These are phyloP conservation scores for Psittacus erithacus DNA, from an alignment of 2,113 vertebrate species.

Conservation along the genomic window DNA sequence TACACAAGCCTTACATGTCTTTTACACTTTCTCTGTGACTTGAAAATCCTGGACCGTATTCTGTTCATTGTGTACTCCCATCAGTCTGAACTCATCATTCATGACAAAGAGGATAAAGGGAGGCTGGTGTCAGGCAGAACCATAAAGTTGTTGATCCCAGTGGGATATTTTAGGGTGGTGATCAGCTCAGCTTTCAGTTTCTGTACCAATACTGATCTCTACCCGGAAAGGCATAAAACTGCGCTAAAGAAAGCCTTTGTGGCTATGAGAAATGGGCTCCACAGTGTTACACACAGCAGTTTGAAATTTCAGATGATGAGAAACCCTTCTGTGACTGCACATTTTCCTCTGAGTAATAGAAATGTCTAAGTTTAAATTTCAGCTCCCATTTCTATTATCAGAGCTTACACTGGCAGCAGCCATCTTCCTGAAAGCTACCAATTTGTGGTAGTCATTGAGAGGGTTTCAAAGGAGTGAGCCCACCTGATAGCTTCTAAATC, in stretches of 20 bases:
- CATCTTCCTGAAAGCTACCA: background rate
- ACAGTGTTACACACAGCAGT: background rate
- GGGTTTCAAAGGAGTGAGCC: background rate
- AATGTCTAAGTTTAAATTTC: conserved; percentile 54
- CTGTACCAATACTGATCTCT: background rate
- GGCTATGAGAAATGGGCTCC: background rate
- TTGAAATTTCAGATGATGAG: conserved; percentile 28
- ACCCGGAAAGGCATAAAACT: background rate
- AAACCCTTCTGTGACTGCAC: conserved; percentile 13
- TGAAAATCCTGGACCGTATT: background rate
- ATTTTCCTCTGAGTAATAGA: conserved; percentile 27
- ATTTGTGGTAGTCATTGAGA: conserved; percentile 8
- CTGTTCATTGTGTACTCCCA: background rate
- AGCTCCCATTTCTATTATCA: conserved; percentile 46
- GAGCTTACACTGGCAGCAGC: background rate
- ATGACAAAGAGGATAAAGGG: background rate
- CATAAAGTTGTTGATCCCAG: background rate
- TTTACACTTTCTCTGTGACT: background rate
- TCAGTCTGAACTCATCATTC: background rate
- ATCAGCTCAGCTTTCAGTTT: background rate
- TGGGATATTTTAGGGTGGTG: background rate
- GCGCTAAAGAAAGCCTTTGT: background rate
- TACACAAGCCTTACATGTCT: background rate
- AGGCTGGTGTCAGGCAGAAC: background rate
- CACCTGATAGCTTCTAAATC: background rate